phyloP scores from a whole-genome alignment of 2,888 invertebrate species.

The Ophioninae sp. region DNA sequence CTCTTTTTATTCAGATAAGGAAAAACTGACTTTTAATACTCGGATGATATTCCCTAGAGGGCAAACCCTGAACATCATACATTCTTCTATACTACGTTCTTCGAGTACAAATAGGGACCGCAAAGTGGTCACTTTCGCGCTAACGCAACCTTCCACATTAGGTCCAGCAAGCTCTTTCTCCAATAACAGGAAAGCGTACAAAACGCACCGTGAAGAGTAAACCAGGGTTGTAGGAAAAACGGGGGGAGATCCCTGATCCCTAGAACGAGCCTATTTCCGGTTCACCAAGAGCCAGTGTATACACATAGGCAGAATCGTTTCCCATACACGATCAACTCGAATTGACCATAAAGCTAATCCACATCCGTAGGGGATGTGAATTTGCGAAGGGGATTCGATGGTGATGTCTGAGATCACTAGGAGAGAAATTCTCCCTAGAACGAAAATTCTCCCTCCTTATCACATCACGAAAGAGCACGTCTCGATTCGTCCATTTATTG shows the following conservation, averaged over 20 bases:
- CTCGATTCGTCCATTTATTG: conserved; percentile 49
- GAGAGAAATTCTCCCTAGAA: conserved; percentile 35
- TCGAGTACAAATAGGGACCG: conserved; percentile 17
- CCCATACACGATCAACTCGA: conserved; percentile 62
- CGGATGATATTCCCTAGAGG: conserved; percentile 14
- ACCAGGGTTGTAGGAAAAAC: conserved; percentile 71
- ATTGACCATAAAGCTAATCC: conserved; percentile 76
- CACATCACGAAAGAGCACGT: conserved; percentile 30
- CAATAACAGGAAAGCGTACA: conserved; percentile 32
- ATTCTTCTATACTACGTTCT: conserved; percentile 15
- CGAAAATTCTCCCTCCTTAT: conserved; percentile 44
- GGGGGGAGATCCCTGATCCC: conserved; percentile 44
- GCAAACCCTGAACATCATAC: conserved; percentile 25
- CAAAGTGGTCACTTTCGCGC: conserved; percentile 60
- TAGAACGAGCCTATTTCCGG: conserved; percentile 73
- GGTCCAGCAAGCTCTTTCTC: conserved; percentile 37
- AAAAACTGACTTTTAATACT: conserved; percentile 13
- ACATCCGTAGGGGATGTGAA: conserved; percentile 72
- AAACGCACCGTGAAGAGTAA: conserved; percentile 65
- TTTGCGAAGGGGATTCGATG: conserved; percentile 40
- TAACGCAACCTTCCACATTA: conserved; percentile 56
- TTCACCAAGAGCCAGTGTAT: conserved; percentile 64
- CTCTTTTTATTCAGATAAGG: background rate
- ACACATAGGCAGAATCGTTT: background rate
- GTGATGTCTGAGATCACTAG: conserved; percentile 36